Evolutionary conservation across 2,113 vertebrate species (phyloP), one percentile per base, ranked within the genome.

Genomic region (Urocolius indicus): DNA sequence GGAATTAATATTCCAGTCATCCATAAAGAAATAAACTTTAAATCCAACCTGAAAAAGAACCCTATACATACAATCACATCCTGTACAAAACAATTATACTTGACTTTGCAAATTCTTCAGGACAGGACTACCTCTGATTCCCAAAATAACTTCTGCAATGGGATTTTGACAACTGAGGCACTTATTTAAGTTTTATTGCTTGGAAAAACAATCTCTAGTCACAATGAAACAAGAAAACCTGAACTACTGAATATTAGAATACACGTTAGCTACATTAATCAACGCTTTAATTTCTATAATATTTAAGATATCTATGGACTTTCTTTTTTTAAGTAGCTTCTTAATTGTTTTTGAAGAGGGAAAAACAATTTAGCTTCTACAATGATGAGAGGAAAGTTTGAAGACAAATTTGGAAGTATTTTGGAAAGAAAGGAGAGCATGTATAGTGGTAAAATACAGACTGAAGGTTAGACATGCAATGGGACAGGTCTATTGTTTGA

Each of bases 281-380:
- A 43, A 26, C 17, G 49, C 3, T 5, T 29, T 46, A 34, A 80
- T 77, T n/a, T 69, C 15, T 74, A 57, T 59, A 67, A 32, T 63
- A 68, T 22, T 82, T 34, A 16, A 0, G 2, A 6, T 27, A 65
- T 5, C 32, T 51, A 12, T 1, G 4, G 29, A 26, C 5, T 2
- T 20, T 38, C 7, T 17, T 48, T 41, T 45, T 67, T 43, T 20
- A 80, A 69, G 22, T 12, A 14, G 19, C 24, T 51, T 73, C 49
- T 13, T 46, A 58, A 5, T 17, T n/a, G 20, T 5, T 54, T 90
- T 63, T 78, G 38, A 83, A 89, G 12, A 29, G 15, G 14, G 9
- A 85, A 38, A 71, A 10, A 55, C 55, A 62, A 26, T 16, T 41
- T 48, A 49, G 12, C 14, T 72, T 72, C 63, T 49, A 48, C 18